Evolutionary conservation across 2,888 invertebrate species (phyloP).

Genomic region (Phragmatobia fuliginosa): DNA sequence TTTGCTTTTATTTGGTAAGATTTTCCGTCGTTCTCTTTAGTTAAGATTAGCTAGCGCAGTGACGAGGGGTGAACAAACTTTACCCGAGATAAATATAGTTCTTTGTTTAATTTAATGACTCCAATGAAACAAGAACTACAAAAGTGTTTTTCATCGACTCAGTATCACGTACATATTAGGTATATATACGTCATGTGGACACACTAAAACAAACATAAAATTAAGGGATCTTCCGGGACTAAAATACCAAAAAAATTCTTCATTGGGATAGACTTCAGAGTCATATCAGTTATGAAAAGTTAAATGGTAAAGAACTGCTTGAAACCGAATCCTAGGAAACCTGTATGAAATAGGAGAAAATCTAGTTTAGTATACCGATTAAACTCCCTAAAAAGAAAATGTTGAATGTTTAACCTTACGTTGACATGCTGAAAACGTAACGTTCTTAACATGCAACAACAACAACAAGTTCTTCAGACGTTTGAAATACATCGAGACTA

Average conservation of each 20-base stretch:
- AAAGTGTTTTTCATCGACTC: background rate
- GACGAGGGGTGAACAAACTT: slow-evolving; percentile 42
- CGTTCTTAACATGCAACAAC: background rate
- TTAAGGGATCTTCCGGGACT: background rate
- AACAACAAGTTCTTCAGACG: background rate
- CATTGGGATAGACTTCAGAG: too few relatives aligned
- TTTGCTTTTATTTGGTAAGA: slow-evolving; percentile 40
- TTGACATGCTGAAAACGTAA: background rate
- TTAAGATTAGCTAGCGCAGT: slow-evolving; percentile 14
- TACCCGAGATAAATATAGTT: slow-evolving; percentile 43
- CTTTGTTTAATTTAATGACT: slow-evolving; percentile 34
- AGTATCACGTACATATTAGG: background rate
- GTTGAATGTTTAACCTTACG: background rate
- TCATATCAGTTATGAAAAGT: background rate
- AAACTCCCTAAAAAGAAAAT: too few relatives aligned
- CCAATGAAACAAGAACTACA: background rate
- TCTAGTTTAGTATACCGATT: background rate
- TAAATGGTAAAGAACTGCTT: background rate
- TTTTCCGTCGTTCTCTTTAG: slow-evolving; percentile 16
- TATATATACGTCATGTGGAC: too few relatives aligned
- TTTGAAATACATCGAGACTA: background rate
- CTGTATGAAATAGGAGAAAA: background rate
- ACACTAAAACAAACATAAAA: background rate
- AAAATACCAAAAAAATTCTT: too few relatives aligned
- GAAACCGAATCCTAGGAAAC: too few relatives aligned